phyloP scores from a whole-genome alignment of 2,113 vertebrate species.

The Galbula dea region DNA sequence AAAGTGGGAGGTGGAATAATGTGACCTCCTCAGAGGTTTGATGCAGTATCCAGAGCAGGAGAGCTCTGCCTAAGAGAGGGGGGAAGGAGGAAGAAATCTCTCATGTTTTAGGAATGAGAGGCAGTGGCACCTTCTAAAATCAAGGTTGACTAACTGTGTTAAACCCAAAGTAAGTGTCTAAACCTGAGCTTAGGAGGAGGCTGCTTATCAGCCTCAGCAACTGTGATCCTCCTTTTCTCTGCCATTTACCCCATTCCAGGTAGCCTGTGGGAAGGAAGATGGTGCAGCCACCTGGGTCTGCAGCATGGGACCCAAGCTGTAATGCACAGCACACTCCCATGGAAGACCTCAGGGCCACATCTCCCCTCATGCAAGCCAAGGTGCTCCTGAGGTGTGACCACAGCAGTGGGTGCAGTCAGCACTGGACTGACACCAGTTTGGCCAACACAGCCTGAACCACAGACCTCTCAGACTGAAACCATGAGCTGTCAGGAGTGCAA shows the following conservation, averaged over 20 bases:
- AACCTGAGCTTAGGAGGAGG: not conserved
- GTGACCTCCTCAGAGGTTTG: not conserved
- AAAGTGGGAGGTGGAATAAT: slow-evolving; percentile 51
- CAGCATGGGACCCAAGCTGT: not conserved
- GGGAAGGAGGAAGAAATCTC: not conserved
- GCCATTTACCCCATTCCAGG: not conserved
- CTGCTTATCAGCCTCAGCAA: not conserved
- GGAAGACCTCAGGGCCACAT: not conserved
- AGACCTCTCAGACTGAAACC: not conserved
- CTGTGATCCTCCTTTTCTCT: not conserved
- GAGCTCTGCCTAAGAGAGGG: not conserved
- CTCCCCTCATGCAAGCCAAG: not conserved
- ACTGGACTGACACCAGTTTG: not conserved
- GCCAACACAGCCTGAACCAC: not conserved
- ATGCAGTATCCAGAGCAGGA: not conserved
- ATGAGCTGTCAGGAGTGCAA: not conserved
- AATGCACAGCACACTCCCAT: not conserved
- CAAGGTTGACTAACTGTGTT: not conserved
- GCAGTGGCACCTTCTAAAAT: not conserved
- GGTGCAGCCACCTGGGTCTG: not conserved
- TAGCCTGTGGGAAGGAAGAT: not conserved
- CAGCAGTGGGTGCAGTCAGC: not conserved
- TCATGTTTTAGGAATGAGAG: not conserved
- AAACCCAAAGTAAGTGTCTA: not conserved
- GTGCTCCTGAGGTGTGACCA: not conserved